Evolutionary conservation across 2,888 invertebrate genomes (phyloP).

Genomic region (Bugulina stolonifera): DNA sequence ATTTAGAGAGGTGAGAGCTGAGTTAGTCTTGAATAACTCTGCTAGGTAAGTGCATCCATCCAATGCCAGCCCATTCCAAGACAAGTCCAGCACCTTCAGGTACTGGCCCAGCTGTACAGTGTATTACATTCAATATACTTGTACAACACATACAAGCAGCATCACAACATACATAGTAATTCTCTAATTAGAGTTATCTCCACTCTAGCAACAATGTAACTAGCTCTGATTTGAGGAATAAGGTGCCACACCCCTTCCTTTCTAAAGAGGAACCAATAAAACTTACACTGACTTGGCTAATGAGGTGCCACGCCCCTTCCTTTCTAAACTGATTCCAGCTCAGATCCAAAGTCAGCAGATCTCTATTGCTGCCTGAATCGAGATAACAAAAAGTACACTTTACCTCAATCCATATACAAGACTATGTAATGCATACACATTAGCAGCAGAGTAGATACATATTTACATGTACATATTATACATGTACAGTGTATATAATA

Average conservation of each 20-base stretch:
- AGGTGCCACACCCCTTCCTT: too few species aligned
- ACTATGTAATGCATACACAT: too few species aligned
- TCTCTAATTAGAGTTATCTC: too few species aligned
- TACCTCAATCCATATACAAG: too few species aligned
- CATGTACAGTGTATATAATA: neutral
- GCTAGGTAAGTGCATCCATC: neutral
- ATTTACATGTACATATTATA: neutral
- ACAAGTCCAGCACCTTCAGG: conserved; percentile 28
- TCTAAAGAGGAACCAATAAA: neutral
- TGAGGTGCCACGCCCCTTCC: neutral
- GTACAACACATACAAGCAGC: too few species aligned
- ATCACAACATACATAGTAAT: too few species aligned
- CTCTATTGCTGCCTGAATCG: neutral
- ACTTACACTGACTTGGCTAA: neutral
- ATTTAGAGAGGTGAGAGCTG: neutral
- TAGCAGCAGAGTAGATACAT: too few species aligned
- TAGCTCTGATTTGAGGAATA: too few species aligned
- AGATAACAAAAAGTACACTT: too few species aligned
- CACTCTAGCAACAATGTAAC: too few species aligned
- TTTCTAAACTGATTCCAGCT: conserved; percentile 25
- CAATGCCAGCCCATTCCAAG: conserved; percentile 17
- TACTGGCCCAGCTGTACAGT: neutral
- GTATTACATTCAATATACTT: too few species aligned
- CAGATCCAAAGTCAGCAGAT: neutral
- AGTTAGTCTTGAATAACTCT: neutral